These are phyloP conservation scores for Acheta domesticus DNA, from an alignment of 2,888 invertebrate species.

Conservation along the genomic window DNA sequence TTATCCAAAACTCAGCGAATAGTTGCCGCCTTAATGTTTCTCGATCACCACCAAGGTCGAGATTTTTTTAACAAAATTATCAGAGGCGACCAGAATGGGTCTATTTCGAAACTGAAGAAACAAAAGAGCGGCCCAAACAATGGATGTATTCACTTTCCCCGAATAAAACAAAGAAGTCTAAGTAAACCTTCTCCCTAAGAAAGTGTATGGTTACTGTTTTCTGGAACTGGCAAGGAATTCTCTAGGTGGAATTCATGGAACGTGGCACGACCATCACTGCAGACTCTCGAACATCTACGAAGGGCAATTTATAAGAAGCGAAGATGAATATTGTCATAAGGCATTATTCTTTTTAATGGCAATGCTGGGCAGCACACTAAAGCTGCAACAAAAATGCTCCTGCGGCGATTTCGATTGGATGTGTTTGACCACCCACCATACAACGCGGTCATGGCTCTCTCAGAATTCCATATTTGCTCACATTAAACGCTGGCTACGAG, in stretches of 20 bases:
- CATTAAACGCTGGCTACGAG: not conserved
- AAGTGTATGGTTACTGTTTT: constrained; percentile 29
- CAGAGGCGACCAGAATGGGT: not conserved
- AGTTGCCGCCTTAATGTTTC: not conserved
- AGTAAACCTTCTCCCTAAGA: constrained; percentile 24
- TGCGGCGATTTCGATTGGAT: not conserved
- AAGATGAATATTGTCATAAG: not conserved
- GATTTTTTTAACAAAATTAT: not conserved
- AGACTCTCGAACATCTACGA: no score
- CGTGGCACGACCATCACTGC: constrained; percentile 28
- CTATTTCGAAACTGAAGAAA: not conserved
- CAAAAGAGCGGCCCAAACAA: not conserved
- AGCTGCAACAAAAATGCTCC: constrained; percentile 24
- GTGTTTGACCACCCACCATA: no score
- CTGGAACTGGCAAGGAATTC: constrained; percentile 25
- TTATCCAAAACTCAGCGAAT: not conserved
- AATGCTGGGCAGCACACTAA: constrained; percentile 23
- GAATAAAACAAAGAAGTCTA: constrained; percentile 19
- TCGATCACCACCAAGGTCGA: not conserved
- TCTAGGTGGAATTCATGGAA: constrained; percentile 28
- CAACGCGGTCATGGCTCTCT: constrained; percentile 21
- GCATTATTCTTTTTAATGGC: constrained; percentile 19
- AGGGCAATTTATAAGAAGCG: not conserved
- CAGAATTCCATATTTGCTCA: constrained; percentile 25
- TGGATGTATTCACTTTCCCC: not conserved